Evolutionary conservation across 2,113 vertebrate species (phyloP).

Genomic region (Mustelus asterias): DNA sequence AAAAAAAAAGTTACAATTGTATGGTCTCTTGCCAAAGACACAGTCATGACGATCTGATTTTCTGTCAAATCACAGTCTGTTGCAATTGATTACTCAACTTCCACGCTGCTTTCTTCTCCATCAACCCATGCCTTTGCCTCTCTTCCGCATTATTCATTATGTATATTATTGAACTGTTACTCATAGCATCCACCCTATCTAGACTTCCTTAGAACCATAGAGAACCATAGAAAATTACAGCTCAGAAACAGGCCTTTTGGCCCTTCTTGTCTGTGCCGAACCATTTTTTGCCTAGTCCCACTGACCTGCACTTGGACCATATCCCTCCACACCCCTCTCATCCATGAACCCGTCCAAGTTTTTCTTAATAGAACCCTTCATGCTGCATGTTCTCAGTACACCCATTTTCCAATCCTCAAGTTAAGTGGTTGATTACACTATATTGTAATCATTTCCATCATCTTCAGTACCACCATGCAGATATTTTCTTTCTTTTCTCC

Average conservation of each 20-base stretch:
- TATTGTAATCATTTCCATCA: not conserved
- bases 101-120: not conserved
- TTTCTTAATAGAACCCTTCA: too few relatives aligned
- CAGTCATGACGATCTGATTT: not conserved
- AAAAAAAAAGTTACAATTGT: not conserved
- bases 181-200: not conserved
- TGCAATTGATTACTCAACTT: not conserved
- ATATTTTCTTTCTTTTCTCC: not conserved
- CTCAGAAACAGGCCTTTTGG: too few relatives aligned
- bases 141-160: not conserved
- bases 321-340: too few relatives aligned
- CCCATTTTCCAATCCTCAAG: not conserved
- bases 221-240: too few relatives aligned
- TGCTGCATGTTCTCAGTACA: not conserved
- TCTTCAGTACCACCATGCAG: not conserved
- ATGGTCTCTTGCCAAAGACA: not conserved
- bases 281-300: too few relatives aligned
- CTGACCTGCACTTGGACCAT: too few relatives aligned
- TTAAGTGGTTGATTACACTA: not conserved
- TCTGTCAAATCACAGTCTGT: not conserved
- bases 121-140: not conserved
- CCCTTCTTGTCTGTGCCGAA: too few relatives aligned
- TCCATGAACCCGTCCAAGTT: too few relatives aligned
- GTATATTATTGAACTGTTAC: not conserved
- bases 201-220: too few relatives aligned